Percentiles rank a stretch among this genome's conserved stretches.
phyloP scores from a whole-genome alignment of 2,113 vertebrate species.

The Labrus mixtus region DNA sequence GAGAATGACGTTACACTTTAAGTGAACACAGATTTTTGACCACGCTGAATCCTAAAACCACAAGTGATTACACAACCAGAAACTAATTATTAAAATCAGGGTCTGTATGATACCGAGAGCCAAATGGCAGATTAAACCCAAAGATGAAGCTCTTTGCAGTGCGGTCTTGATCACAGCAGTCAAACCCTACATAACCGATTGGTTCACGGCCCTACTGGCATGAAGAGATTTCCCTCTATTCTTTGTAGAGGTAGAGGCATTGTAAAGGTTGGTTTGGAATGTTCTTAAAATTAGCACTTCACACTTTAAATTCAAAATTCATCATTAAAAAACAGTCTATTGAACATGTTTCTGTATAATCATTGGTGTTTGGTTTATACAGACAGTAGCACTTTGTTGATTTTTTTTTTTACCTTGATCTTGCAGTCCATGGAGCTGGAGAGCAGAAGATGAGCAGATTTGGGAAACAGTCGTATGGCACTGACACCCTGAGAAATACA shows the following conservation, averaged over 20 bases:
- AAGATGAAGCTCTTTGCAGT: neutral
- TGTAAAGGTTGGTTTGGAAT: too few relatives aligned
- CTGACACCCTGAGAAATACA: slow-evolving; percentile 90
- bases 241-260: too few relatives aligned
- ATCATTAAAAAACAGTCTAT: too few relatives aligned
- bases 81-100: neutral
- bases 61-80: neutral
- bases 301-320: too few relatives aligned
- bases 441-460: slow-evolving; percentile 93
- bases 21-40: neutral
- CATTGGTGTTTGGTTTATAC: too few relatives aligned
- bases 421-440: slow-evolving; percentile 99
- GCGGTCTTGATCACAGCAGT: too few relatives aligned
- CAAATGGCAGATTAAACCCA: neutral
- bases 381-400: too few relatives aligned
- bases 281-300: too few relatives aligned
- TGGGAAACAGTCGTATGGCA: slow-evolving; percentile 94
- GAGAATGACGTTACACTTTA: slow-evolving; percentile 1
- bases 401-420: slow-evolving; percentile 89
- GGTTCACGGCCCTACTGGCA: too few relatives aligned
- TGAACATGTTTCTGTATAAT: too few relatives aligned
- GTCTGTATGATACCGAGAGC: neutral
- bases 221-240: too few relatives aligned
- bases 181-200: too few relatives aligned
- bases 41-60: neutral